Percentiles rank a stretch among this genome's conserved stretches.
These are phyloP conservation scores for Microcebus lehilahytsara DNA, from an alignment of 2,113 vertebrate genomes.

Conservation along the genomic window DNA sequence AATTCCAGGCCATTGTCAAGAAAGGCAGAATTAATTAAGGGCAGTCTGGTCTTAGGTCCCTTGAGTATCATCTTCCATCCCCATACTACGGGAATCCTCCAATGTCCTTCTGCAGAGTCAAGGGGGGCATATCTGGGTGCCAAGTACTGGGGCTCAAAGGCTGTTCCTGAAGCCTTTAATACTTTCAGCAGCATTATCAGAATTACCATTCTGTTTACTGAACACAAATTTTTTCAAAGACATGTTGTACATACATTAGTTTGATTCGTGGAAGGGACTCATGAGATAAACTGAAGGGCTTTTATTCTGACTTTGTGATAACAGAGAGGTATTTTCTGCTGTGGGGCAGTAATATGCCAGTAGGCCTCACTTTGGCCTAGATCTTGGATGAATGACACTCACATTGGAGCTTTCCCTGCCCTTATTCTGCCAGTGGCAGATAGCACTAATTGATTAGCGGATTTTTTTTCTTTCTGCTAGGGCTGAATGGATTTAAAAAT, in stretches of 20 bases:
- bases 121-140: background rate
- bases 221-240: background rate
- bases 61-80: background rate
- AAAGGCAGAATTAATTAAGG: background rate
- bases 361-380: background rate
- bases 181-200: background rate
- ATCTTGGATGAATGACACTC: background rate
- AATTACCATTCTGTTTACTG: background rate
- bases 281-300: background rate
- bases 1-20: background rate
- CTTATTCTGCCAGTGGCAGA: background rate
- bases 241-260: background rate
- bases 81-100: background rate
- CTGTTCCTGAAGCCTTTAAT: background rate
- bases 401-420: background rate
- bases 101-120: background rate
- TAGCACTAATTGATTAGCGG: background rate
- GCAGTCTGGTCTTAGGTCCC: background rate
- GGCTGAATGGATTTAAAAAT: background rate
- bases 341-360: background rate
- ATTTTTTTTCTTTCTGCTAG: background rate
- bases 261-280: background rate
- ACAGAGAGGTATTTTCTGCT: background rate
- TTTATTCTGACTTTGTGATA: background rate
- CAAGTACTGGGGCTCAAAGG: background rate